phyloP scores from a whole-genome alignment of 2,113 vertebrate species.

The Hymenochirus boettgeri region DNA sequence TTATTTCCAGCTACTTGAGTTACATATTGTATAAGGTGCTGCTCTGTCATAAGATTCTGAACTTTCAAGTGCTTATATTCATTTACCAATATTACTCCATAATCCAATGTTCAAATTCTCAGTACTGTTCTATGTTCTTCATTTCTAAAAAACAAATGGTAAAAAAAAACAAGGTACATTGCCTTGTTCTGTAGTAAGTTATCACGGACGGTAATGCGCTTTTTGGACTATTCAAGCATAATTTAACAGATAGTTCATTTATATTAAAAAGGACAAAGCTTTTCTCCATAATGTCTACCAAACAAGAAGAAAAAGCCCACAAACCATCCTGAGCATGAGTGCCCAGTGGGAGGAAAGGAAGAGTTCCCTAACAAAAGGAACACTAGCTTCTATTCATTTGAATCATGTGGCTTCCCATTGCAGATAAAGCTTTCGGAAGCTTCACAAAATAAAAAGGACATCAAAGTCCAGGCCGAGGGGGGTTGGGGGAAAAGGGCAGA shows the following conservation, averaged over 20 bases:
- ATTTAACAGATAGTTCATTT: constrained; percentile 49
- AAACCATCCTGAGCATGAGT: constrained; percentile 51
- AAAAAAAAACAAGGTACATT: too few relatives aligned
- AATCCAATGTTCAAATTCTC: background rate
- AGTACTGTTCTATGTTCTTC: too few relatives aligned
- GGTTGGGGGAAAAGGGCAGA: too few relatives aligned
- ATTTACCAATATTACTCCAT: constrained; percentile 49
- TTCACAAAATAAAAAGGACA: constrained; percentile 46
- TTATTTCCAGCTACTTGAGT: constrained; percentile 52
- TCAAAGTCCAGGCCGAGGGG: constrained; percentile 44
- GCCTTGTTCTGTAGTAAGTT: too few relatives aligned
- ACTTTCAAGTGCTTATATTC: constrained; percentile 51
- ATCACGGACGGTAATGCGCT: too few relatives aligned
- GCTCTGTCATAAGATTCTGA: constrained; percentile 50
- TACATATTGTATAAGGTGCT: constrained; percentile 54
- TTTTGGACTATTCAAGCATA: too few relatives aligned
- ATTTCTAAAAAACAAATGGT: too few relatives aligned
- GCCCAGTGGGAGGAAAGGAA: constrained; percentile 56
- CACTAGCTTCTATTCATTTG: constrained; percentile 57
- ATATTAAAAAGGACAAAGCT: constrained; percentile 33
- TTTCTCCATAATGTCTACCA: constrained; percentile 41
- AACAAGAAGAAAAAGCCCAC: constrained; percentile 51
- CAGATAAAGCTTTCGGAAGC: constrained; percentile 43
- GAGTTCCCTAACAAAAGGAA: constrained; percentile 46
- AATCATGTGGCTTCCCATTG: constrained; percentile 46